Base-by-base conservation (phyloP, 2,797 vertebrate species). In the Paedocypris micromegethes region DNA sequence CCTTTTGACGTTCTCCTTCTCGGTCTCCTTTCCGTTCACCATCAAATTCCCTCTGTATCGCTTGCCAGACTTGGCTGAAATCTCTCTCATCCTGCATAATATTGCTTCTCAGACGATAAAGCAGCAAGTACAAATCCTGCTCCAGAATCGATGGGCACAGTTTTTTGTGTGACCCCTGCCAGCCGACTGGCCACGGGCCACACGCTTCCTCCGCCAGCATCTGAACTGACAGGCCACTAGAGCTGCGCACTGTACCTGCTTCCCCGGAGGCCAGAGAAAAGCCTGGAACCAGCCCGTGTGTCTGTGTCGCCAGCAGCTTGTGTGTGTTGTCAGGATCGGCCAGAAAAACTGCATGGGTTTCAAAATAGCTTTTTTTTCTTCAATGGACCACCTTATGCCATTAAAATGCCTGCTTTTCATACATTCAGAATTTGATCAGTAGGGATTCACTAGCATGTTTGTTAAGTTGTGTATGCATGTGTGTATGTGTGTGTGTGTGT, bases 31-130 rank as follows among this genome's bases (percentile, higher is more conserved):
- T 3, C 39, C 23, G 3, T 58, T 50, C 48, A 49, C 50, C 70
- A 42, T 45, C n/a, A 23, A 23, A 23, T 49, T 41, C 57, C 73
- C 37, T 38, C 75, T 73, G 46, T 7, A 60, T 75, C 7, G 54
- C 60, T 47, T 74, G 75, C 72, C 77, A 77, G 58, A 48, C 45
- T 67, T 77, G 75, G 75, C 77, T 68, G 47, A n/a, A 55, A 64
- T 64, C 45, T 52, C 42, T 65, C 63, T 44, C 58, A 40, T 52
- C 69, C 73, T 74, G 72, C 72, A 66, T 78, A 76, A 75, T 76
- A 72, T 77, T 68, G 70, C 65, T 74, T 79, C 72, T 72, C 64
- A 63, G 70, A 72, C 61, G 72, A 74, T 79, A 81, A 80, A 77
- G 72, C 78, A 74, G 64, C 9, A 40, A 75, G 75, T 55, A 73